Evolutionary conservation across 2,888 invertebrate genomes (phyloP).

Genomic region (Agriopis marginaria): DNA sequence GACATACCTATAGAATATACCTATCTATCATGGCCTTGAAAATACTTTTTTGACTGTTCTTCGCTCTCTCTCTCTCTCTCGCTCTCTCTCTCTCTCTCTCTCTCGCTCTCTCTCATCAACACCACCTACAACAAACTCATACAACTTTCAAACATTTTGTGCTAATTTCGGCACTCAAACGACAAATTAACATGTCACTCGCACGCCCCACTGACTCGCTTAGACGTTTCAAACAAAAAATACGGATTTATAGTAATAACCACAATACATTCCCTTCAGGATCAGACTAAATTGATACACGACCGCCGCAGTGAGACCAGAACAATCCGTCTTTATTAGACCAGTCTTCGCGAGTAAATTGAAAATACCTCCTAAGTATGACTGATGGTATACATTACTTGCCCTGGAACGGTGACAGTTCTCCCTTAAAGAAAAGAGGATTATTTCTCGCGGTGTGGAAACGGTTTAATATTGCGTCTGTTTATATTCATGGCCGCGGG

Average conservation of each 20-base stretch:
- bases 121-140: too few relatives aligned
- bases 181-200: not conserved
- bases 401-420: constrained; percentile 75
- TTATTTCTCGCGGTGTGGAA: constrained; percentile 74
- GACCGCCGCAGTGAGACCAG: constrained; percentile 59
- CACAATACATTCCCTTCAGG: constrained; percentile 47
- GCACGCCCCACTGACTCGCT: not conserved
- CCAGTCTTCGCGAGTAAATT: constrained; percentile 78
- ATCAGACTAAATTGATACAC: constrained; percentile 63
- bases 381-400: constrained; percentile 83
- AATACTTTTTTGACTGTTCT: too few relatives aligned
- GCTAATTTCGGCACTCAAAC: not conserved
- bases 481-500: constrained; percentile 80
- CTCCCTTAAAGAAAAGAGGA: constrained; percentile 78
- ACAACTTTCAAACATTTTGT: not conserved
- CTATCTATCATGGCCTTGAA: too few relatives aligned
- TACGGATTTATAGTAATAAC: constrained; percentile 22
- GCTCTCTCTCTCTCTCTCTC: too few relatives aligned
- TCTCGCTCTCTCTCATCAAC: too few relatives aligned
- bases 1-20: too few relatives aligned
- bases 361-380: constrained; percentile 85
- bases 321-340: constrained; percentile 81
- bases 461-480: constrained; percentile 80
- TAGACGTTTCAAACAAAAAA: constrained; percentile 2
- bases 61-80: too few relatives aligned